Evolutionary conservation across 2,888 invertebrate genomes (phyloP).

Genomic region (Clanis bilineata): DNA sequence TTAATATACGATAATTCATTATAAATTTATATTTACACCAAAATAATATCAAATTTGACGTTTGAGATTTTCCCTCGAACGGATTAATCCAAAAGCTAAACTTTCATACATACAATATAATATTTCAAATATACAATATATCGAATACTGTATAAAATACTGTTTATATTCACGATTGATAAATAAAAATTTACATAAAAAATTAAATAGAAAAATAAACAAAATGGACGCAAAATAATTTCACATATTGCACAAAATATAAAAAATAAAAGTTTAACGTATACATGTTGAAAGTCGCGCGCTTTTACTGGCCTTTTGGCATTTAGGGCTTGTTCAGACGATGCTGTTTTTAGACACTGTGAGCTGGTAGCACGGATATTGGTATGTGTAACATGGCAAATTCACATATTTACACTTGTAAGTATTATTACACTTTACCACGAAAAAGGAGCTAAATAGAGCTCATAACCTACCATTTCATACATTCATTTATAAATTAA

Average conservation of each 20-base stretch:
- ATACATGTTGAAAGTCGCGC: slow-evolving; percentile 6
- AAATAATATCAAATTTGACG: not conserved
- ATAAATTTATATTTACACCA: not conserved
- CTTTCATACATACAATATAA: slow-evolving; percentile 31
- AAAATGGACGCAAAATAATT: slow-evolving; percentile 79
- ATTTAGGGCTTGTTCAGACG: not conserved
- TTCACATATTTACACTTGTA: no score
- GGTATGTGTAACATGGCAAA: no score
- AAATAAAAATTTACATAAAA: slow-evolving; percentile 39
- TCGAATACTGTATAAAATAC: slow-evolving; percentile 74
- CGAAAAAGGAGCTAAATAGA: no score
- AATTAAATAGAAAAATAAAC: slow-evolving; percentile 38
- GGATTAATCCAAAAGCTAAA: slow-evolving; percentile 19
- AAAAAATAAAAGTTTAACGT: slow-evolving; percentile 35
- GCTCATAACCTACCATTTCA: no score
- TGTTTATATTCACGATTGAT: slow-evolving; percentile 64
- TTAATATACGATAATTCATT: not conserved
- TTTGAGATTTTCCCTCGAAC: slow-evolving; percentile 4
- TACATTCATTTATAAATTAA: no score
- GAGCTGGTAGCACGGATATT: no score
- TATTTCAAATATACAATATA: slow-evolving; percentile 43
- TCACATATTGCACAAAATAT: slow-evolving; percentile 74
- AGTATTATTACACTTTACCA: no score
- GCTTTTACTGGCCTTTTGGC: slow-evolving; percentile 5
- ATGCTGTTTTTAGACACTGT: not conserved